Evolutionary conservation across 2,113 vertebrate species (phyloP).

Genomic region (Sporophila hypoxantha): DNA sequence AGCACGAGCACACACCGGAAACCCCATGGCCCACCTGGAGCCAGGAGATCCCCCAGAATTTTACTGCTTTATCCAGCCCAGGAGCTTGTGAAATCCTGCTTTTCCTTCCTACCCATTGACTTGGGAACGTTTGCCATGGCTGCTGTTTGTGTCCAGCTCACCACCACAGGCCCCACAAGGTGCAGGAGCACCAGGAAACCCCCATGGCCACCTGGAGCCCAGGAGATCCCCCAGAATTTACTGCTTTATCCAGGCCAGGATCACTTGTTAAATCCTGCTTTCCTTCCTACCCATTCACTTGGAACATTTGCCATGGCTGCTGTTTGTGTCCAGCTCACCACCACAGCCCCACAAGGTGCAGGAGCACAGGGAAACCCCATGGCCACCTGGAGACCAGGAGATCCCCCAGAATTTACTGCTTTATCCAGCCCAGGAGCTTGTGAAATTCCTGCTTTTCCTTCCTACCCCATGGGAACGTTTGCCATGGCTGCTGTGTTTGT

Average conservation of each 20-base stretch:
- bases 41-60: background rate
- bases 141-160: too few species aligned
- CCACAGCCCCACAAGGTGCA: background rate
- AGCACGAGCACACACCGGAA: background rate
- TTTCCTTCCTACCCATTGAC: background rate
- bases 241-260: too few species aligned
- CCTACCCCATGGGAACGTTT: rapidly evolving
- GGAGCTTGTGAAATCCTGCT: background rate
- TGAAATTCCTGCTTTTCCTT: background rate
- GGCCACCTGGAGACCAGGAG: rapidly evolving
- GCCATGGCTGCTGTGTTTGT: too few species aligned
- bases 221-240: too few species aligned
- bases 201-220: too few species aligned
- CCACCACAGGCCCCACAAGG: too few species aligned
- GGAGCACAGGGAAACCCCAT: background rate
- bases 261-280: too few species aligned
- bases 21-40: rapidly evolving
- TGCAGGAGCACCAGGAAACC: too few species aligned
- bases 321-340: too few species aligned
- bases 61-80: background rate
- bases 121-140: rapidly evolving
- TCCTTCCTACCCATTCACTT: too few species aligned
- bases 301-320: too few species aligned
- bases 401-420: background rate
- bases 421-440: background rate